Evolutionary conservation across 2,888 invertebrate genomes (phyloP), one percentile per base, ranked within the genome.

Genomic region (Drosophila diplacantha): DNA sequence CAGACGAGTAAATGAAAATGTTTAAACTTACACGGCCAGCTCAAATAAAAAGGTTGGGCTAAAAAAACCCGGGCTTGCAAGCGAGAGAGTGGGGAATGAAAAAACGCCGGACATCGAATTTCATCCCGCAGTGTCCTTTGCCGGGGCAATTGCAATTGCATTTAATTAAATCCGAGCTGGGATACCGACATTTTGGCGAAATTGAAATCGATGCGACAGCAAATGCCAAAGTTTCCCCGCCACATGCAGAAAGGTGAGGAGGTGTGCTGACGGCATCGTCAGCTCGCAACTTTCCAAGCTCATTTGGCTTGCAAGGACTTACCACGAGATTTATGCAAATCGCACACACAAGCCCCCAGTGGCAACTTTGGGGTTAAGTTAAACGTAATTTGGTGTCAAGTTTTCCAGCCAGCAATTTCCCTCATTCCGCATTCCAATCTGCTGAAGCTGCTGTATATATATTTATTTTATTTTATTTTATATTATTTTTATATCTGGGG

Each of bases 1-100:
- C 61, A 35, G 53, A 61, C 35, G 52, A 56, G 61, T 56, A 71
- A 71, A 71, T 72, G 63, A 63, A 72, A 69, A 69, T 72, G 65
- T 72, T 63, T 47, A 71, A 72, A 72, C 51, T 56, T 51, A 57
- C 44, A 51, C 38, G 24, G 18, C 6, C 18, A 61, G 22, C 20
- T 35, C 47, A 65, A 63, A 63, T 34, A 34, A 51, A 53, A 53
- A 26, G 9, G 26, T 26, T 9, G 8, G 22, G n/a, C 24, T 6
- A 34, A 11, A 20, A 24, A 32, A 31, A 51, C 20, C 16, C 14
- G 9, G 5, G 22, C 32, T 32, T 5, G 7, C n/a, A 20, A 9
- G 12, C 26, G 4, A 9, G 18, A 16, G 62, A 29, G 24, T 16
- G 32, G 20, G 24, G 52, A 50, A 51, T 63, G 37, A 62, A 67